Evolutionary conservation across 2,797 vertebrate genomes (phyloP).

Genomic region (Spondyliosoma cantharus): DNA sequence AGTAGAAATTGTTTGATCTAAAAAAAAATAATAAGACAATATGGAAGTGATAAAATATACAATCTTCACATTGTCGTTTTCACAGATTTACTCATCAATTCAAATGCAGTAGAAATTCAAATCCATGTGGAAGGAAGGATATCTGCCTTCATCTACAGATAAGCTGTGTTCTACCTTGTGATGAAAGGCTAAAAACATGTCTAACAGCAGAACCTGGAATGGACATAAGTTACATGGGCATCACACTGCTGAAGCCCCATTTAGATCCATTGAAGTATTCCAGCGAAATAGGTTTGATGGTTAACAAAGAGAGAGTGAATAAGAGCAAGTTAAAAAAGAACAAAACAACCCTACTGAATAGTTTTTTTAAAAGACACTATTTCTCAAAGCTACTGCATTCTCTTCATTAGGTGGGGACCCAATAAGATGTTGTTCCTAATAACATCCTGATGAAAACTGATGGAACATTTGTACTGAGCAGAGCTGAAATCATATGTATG

Average conservation of each 20-base stretch:
- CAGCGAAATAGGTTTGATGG: neutral
- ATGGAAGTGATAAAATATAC: neutral
- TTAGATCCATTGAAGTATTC: neutral
- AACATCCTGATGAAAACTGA: neutral
- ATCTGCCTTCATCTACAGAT: neutral
- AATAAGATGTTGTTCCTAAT: neutral
- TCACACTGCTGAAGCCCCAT: neutral
- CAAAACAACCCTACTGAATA: neutral
- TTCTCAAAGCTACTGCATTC: neutral
- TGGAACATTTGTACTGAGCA: neutral
- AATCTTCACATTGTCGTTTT: neutral
- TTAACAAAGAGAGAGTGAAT: neutral
- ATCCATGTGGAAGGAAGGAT: neutral
- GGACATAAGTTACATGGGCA: neutral
- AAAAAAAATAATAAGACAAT: conserved; percentile 12
- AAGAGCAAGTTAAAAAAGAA: neutral
- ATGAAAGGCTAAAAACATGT: neutral
- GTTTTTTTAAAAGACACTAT: neutral
- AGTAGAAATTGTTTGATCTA: conserved; percentile 98
- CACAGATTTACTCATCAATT: neutral
- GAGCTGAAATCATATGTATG: neutral
- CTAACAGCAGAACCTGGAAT: neutral
- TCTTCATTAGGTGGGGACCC: neutral
- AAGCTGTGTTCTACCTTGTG: neutral
- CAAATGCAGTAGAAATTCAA: neutral